Evolutionary conservation across 2,888 invertebrate genomes (phyloP), one percentile per base, ranked within the genome.

Genomic region (Pheosia tremula): DNA sequence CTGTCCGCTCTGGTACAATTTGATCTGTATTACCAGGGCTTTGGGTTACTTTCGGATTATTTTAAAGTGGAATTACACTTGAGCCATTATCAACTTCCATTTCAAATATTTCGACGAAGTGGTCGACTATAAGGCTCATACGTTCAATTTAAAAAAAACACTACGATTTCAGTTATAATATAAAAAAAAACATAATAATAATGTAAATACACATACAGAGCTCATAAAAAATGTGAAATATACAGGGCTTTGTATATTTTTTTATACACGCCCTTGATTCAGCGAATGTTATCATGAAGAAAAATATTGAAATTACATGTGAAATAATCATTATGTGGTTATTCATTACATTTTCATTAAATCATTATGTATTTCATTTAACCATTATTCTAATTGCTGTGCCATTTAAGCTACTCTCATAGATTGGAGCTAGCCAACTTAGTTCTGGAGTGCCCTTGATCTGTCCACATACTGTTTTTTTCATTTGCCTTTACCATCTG

Each of bases 401-500:
- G 65, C 66, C 74, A 74, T 71, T 61, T 37, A 53, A 63, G 75
- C 65, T 72, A 81, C 86, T 89, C 88, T 71, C 83, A 75, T 75
- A 85, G 74, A 86, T 90, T 90, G 88, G 85, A 78, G 58, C 55
- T 39, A 81, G 80, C 85, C 87, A 90, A 90, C 88, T 85, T 83
- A 75, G 79, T 73, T 70, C 84, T 74, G 77, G 85, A 89, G 89
- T 82, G 72, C 73, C 64, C 66, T 57, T 57, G 57, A 47, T 58
- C 57, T 57, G 7, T 60, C 66, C 72, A 69, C 63, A 66, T 62
- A 60, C 57, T 63, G 61, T 62, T 60, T 70, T 66, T 66, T 66
- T 64, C 64, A 68, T 43, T 68, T 69, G 68, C 59, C 24, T 41
- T 53, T 45, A 58, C 62, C 57, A 65, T 63, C 53, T 64, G 67